phyloP scores from a whole-genome alignment of 2,113 vertebrate species.

The Merops nubicus region DNA sequence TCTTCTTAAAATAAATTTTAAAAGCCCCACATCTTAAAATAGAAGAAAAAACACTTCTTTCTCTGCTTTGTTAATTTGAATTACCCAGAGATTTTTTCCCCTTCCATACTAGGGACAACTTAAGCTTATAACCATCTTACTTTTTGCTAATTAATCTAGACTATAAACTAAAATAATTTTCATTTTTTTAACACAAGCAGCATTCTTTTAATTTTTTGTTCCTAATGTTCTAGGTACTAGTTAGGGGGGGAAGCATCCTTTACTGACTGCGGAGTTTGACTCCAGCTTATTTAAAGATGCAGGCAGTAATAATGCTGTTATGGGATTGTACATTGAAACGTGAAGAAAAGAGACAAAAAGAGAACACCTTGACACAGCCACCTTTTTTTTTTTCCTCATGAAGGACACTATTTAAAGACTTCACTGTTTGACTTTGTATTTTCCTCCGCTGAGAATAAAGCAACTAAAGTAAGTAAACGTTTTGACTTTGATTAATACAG shows the following conservation, averaged over 20 bases:
- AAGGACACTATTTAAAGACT: not conserved
- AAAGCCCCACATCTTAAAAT: too few species aligned
- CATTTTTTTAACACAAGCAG: not conserved
- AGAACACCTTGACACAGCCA: not conserved
- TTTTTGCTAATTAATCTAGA: not conserved
- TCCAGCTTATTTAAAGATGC: not conserved
- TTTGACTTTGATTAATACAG: constrained; percentile 1
- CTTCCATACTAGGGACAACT: not conserved
- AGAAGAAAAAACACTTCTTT: not conserved
- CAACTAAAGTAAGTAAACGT: not conserved
- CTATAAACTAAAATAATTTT: not conserved
- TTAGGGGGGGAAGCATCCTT: not conserved
- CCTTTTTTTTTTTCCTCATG: not conserved
- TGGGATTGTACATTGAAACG: not conserved
- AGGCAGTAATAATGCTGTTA: not conserved
- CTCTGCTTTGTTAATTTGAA: not conserved
- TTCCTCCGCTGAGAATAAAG: not conserved
- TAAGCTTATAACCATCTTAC: not conserved
- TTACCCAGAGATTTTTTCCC: not conserved
- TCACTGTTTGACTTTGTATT: not conserved
- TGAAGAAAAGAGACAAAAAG: not conserved
- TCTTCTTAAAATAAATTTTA: too few species aligned
- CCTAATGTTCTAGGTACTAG: not conserved
- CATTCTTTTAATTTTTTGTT: not conserved
- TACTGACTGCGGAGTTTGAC: not conserved